A percentile compares a stretch with the other conserved stretches of the same genome.
phyloP scores from a whole-genome alignment of 2,113 vertebrate genomes.

The Rhinolophus sinicus region DNA sequence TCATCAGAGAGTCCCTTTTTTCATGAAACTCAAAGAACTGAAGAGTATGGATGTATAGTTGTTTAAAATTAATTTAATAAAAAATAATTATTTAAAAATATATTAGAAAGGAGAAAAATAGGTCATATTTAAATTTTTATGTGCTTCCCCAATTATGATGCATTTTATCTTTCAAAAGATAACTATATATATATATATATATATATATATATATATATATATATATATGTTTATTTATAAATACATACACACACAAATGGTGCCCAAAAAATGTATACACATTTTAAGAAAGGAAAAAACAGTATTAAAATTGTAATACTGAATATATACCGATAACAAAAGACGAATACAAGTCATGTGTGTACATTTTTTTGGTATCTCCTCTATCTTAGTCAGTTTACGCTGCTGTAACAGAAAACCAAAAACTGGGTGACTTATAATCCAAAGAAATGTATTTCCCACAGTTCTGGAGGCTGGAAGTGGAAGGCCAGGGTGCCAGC shows the following conservation, averaged over 20 bases:
- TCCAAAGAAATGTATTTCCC: neutral
- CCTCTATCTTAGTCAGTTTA: neutral
- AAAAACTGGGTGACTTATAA: neutral
- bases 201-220: no score
- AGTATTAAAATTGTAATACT: no score
- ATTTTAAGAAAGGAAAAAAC: no score
- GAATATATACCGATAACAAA: no score
- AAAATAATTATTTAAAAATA: neutral
- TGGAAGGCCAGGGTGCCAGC: neutral
- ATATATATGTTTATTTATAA: no score
- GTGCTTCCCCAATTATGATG: neutral
- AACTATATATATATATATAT: neutral
- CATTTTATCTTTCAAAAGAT: neutral
- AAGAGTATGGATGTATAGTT: neutral
- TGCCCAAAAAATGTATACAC: no score
- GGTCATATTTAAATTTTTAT: neutral
- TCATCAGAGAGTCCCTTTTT: neutral
- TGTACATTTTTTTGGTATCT: no score
- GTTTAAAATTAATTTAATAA: neutral
- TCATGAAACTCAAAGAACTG: neutral
- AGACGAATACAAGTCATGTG: no score
- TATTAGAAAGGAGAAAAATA: neutral
- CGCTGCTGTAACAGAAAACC: neutral
- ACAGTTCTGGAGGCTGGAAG: neutral
- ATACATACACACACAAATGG: no score